These are phyloP conservation scores for Lagorchestes hirsutus DNA, from an alignment of 2,797 vertebrate species.

Conservation along the genomic window DNA sequence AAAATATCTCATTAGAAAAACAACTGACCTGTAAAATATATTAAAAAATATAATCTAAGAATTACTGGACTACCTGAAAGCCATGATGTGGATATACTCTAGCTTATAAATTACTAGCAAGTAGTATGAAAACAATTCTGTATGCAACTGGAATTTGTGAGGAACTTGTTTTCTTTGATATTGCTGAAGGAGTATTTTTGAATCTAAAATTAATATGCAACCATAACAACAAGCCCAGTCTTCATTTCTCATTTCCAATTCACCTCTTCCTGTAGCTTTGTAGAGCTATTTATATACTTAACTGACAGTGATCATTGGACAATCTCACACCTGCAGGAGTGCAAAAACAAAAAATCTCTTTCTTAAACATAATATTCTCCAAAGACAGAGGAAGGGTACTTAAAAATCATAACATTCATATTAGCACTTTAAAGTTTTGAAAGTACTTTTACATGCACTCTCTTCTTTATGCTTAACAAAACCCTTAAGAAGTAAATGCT, in stretches of 20 bases:
- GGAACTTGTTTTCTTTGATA: background rate
- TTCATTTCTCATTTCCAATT: background rate
- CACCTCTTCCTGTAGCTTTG: background rate
- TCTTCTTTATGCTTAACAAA: slow-evolving; percentile 5
- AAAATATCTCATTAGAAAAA: too few species aligned
- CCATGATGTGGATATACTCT: background rate
- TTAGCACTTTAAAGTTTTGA: background rate
- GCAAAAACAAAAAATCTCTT: background rate
- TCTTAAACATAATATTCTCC: background rate
- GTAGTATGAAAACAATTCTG: background rate
- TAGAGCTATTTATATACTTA: background rate
- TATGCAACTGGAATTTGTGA: background rate
- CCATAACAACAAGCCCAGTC: background rate
- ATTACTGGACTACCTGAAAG: too few species aligned
- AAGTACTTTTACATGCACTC: slow-evolving; percentile 18
- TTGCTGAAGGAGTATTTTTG: background rate
- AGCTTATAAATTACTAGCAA: background rate
- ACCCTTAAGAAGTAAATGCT: background rate
- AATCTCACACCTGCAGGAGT: background rate
- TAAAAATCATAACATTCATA: background rate
- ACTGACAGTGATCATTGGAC: background rate
- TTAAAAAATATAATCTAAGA: too few species aligned
- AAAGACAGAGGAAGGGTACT: background rate
- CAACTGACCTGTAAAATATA: too few species aligned
- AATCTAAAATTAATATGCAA: background rate